These are phyloP conservation scores for Erannis defoliaria DNA, from an alignment of 2,888 invertebrate species.

Conservation along the genomic window DNA sequence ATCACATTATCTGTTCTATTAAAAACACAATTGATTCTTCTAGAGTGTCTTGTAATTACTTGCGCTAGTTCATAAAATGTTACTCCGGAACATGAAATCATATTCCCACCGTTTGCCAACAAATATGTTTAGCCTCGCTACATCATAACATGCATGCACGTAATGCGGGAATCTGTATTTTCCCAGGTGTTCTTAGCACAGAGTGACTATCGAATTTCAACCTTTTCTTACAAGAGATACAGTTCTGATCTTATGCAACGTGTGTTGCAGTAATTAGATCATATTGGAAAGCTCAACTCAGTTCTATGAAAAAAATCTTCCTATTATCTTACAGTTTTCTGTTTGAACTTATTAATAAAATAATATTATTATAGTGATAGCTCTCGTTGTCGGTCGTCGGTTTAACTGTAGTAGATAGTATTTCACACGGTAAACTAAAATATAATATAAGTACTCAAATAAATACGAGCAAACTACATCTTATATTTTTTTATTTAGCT, in stretches of 20 bases:
- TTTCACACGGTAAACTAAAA: too few relatives aligned
- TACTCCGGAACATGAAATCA: too few relatives aligned
- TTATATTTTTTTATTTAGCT: too few relatives aligned
- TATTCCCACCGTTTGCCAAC: conserved; percentile 18
- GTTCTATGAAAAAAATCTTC: not conserved
- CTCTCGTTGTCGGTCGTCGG: too few relatives aligned
- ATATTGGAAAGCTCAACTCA: not conserved
- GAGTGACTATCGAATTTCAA: not conserved
- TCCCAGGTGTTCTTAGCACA: conserved; percentile 8
- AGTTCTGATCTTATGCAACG: not conserved
- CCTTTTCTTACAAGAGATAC: not conserved
- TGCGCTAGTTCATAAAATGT: not conserved
- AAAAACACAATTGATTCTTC: too few relatives aligned
- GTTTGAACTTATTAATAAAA: too few relatives aligned
- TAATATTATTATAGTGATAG: too few relatives aligned
- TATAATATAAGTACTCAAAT: too few relatives aligned
- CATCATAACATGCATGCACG: conserved; percentile 17
- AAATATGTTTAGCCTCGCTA: conserved; percentile 13
- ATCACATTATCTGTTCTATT: too few relatives aligned
- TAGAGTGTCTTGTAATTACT: not conserved
- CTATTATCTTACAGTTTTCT: too few relatives aligned
- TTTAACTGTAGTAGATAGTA: too few relatives aligned
- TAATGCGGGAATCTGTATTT: conserved; percentile 11
- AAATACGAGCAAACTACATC: too few relatives aligned
- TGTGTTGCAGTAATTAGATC: not conserved